Conservation (phyloP, 2,888 invertebrate genomes). For the Gandaritis pyraliata region DNA sequence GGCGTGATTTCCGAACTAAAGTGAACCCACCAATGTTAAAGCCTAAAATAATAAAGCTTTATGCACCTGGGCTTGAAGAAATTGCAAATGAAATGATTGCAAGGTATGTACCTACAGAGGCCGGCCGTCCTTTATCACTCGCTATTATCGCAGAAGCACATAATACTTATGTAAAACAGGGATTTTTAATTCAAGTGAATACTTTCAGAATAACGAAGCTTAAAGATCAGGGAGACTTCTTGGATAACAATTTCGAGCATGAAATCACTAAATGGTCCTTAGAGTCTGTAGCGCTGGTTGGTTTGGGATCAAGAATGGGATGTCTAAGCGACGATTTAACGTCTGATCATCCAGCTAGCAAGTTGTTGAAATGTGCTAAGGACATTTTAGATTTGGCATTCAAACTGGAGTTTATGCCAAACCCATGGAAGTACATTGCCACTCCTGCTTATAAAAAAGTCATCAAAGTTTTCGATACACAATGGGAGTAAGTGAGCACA, state of each 20-base stretch:
- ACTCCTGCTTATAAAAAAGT: constrained; percentile 66
- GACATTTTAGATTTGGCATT: constrained; percentile 60
- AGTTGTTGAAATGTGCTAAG: constrained; percentile 61
- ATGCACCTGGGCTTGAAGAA: constrained; percentile 75
- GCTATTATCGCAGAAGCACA: not conserved
- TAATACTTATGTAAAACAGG: not conserved
- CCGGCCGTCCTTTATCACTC: not conserved
- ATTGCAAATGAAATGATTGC: constrained; percentile 73
- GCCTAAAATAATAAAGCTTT: constrained; percentile 83
- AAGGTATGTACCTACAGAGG: constrained; percentile 51
- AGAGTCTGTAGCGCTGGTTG: constrained; percentile 79
- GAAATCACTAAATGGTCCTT: constrained; percentile 86
- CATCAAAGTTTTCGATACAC: constrained; percentile 62
- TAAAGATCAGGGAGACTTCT: constrained; percentile 57
- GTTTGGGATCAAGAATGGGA: constrained; percentile 67
- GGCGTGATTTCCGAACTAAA: constrained; percentile 87
- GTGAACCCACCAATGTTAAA: constrained; percentile 88
- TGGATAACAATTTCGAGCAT: constrained; percentile 71
- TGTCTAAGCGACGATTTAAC: constrained; percentile 60
- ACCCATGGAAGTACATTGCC: constrained; percentile 60
- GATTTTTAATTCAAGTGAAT: not conserved
- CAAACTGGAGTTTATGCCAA: constrained; percentile 64
- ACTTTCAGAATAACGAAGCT: constrained; percentile 62
- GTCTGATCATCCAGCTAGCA: constrained; percentile 61
- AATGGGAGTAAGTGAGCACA: constrained; percentile 69